These are phyloP conservation scores for Heterodera filipjevi DNA, from an alignment of 2,888 invertebrate genomes.

Conservation along the genomic window DNA sequence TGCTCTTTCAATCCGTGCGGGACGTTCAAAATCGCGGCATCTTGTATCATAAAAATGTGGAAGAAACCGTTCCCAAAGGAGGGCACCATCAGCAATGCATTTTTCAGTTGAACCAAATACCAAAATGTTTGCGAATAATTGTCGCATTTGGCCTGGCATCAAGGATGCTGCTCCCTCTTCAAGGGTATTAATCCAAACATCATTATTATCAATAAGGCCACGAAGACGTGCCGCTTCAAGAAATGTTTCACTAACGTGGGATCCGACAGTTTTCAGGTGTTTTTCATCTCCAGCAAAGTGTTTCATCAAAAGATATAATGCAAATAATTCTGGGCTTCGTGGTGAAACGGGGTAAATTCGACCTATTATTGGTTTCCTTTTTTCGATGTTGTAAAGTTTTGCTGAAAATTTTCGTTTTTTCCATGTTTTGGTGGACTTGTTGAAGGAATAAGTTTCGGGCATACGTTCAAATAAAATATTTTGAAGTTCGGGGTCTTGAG, in stretches of 20 bases:
- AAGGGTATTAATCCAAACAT: background rate
- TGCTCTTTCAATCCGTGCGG: background rate
- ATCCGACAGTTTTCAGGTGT: constrained; percentile 6
- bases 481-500: background rate
- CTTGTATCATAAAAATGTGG: background rate
- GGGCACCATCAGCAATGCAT: background rate
- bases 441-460: background rate
- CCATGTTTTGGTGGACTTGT: background rate
- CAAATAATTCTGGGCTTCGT: constrained; percentile 15
- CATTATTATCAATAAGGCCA: constrained; percentile 20
- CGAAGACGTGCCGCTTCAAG: constrained; percentile 1
- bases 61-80: constrained; percentile 7
- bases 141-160: constrained; percentile 3
- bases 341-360: background rate
- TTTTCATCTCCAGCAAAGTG: constrained; percentile 12
- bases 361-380: background rate
- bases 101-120: constrained; percentile 10
- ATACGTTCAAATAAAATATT: constrained; percentile 9
- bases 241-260: background rate
- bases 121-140: constrained; percentile 15
- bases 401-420: background rate
- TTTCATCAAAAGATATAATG: constrained; percentile 7
- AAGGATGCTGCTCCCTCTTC: background rate
- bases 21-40: background rate
- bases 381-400: background rate